These are phyloP conservation scores for Polylopha cassiicola DNA, from an alignment of 2,888 invertebrate species.

Conservation along the genomic window DNA sequence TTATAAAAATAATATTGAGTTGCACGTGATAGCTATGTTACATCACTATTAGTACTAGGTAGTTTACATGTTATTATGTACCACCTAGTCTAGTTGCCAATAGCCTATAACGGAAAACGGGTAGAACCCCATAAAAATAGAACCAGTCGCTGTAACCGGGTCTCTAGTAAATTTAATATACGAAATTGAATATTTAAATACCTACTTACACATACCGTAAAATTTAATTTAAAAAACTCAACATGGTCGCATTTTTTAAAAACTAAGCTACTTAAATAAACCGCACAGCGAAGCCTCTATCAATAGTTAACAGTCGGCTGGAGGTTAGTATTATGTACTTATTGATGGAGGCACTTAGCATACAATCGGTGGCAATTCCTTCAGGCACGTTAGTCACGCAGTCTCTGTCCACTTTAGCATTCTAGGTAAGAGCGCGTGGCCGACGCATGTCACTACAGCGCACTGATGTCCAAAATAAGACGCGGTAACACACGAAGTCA, in stretches of 20 bases:
- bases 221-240: too few species aligned
- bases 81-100: too few species aligned
- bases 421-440: conserved; percentile 46
- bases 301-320: conserved; percentile 28
- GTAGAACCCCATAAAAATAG: too few species aligned
- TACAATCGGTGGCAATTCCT: conserved; percentile 70
- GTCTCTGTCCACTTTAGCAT: conserved; percentile 57
- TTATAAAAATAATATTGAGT: conserved; percentile 25
- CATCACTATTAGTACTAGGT: too few species aligned
- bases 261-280: conserved; percentile 9
- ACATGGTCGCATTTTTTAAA: conserved; percentile 4
- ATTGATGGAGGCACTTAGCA: conserved; percentile 52
- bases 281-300: conserved; percentile 22
- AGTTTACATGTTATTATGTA: too few species aligned
- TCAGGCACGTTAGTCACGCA: conserved; percentile 67
- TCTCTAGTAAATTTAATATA: too few species aligned
- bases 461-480: conserved; percentile 49
- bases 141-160: too few species aligned
- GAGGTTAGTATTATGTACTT: conserved; percentile 29
- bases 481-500: conserved; percentile 67
- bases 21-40: too few species aligned
- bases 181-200: too few species aligned
- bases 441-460: conserved; percentile 65
- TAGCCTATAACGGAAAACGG: too few species aligned
- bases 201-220: too few species aligned